Percentiles rank a stretch among this genome's conserved stretches.
phyloP scores from a whole-genome alignment of 2,888 invertebrate species.

The Bedellia somnulentella region DNA sequence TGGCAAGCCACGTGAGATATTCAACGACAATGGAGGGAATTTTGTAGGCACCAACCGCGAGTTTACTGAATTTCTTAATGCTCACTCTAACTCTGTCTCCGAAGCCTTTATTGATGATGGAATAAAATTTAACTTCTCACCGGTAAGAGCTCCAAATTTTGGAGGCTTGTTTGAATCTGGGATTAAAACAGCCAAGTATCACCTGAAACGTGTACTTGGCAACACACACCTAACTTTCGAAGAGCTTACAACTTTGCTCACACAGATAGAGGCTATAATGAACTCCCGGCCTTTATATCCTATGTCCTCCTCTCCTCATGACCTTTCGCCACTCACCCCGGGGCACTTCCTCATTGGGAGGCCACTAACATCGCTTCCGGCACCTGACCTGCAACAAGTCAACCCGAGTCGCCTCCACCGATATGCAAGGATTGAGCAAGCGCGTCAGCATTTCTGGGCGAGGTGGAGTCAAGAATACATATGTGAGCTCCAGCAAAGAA shows the following conservation, averaged over 20 bases:
- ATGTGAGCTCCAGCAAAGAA: neutral
- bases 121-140: slow-evolving; percentile 9
- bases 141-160: slow-evolving; percentile 9
- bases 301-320: slow-evolving; percentile 13
- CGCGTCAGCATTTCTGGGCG: slow-evolving; percentile 1
- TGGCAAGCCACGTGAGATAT: no score
- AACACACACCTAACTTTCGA: slow-evolving; percentile 10
- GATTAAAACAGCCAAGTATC: slow-evolving; percentile 8
- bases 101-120: neutral
- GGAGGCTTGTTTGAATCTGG: slow-evolving; percentile 10
- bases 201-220: slow-evolving; percentile 8
- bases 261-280: slow-evolving; percentile 13
- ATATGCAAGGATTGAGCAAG: neutral
- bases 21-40: slow-evolving; percentile 2
- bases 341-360: no score
- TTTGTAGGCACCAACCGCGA: slow-evolving; percentile 3
- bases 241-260: slow-evolving; percentile 10
- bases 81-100: neutral
- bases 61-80: neutral
- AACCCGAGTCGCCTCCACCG: neutral
- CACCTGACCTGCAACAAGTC: neutral
- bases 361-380: neutral
- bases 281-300: slow-evolving; percentile 16
- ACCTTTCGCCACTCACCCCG: slow-evolving; percentile 14
- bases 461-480: neutral